Base-by-base conservation (phyloP, 2,113 vertebrate genomes). In the Stictonetta naevosa region DNA sequence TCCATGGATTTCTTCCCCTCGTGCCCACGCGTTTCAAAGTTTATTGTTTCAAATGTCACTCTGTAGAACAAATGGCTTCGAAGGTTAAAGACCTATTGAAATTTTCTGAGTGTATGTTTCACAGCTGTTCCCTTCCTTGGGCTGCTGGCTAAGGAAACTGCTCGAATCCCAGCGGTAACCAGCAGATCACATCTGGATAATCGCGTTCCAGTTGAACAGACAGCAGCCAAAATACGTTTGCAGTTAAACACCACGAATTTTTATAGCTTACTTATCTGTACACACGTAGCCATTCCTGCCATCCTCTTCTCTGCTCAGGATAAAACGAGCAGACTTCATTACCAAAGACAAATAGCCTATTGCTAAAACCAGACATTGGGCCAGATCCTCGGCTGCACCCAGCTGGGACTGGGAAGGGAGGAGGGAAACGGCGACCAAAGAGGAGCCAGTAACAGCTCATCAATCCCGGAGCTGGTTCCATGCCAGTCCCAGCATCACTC, bases 181-280 rank as follows among this genome's bases (percentile, higher is more conserved):
- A 94, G 91, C 89, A 73, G 88, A 95, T 94, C 92, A 94, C 97
- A 97, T 96, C 97, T 97, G 96, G 96, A 91, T 90, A 93, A 84
- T 74, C 31, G 22, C 36, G 86, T 72, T 97, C 87, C 86, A 95
- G 42, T 26, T 6, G 83, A 93, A 64, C 22, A 67, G 74, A 40
- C 75, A 42, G 56, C 59, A 82, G 95, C 96, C 92, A 96, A 93
- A 89, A 74, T 76, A 58, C 10, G 3, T 76, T 90, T 86, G 87
- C 81, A 80, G 89, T 34, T 88, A 73, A 67, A 73, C 85, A 74
- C 67, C 69, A 52, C 68, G 76, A 55, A 89, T 92, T 94, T 95
- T 89, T 84, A 95, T 16, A 77, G 89, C 58, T 88, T 40, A 38
- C 85, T 90, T 82, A 42, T 95, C 92, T 64, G 88, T 33, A 68